Percentiles rank a stretch among this genome's conserved stretches.
These are phyloP conservation scores for Anguilla pacifica DNA, from an alignment of 2,797 vertebrate genomes.

Conservation along the genomic window DNA sequence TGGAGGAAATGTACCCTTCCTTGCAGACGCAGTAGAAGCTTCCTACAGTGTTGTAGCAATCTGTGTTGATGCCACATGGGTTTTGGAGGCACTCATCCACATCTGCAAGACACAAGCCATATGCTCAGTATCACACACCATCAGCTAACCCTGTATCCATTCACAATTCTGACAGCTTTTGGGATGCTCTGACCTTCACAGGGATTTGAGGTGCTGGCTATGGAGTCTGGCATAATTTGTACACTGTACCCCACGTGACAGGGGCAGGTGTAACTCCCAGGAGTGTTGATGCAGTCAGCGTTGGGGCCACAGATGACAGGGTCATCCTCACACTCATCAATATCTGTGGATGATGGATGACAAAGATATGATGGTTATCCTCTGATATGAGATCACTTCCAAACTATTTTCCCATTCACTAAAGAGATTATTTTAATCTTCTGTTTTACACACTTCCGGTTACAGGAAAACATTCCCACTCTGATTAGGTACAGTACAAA, in stretches of 20 bases:
- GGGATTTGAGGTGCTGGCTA: conserved; percentile 10
- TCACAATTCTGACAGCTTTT: neutral
- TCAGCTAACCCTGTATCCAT: neutral
- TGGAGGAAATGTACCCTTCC: conserved; percentile 58
- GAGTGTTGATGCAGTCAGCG: conserved; percentile 26
- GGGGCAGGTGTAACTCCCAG: conserved; percentile 17
- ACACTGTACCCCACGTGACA: conserved; percentile 15
- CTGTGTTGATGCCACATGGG: conserved; percentile 52
- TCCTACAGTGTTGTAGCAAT: conserved; percentile 56
- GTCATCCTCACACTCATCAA: conserved; percentile 25
- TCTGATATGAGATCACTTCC: neutral
- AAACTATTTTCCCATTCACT: no score
- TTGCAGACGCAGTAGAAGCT: conserved; percentile 61
- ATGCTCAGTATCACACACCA: neutral
- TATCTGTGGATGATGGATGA: conserved; percentile 15
- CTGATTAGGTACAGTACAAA: no score
- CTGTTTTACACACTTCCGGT: no score
- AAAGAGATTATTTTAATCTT: no score
- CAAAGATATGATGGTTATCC: neutral
- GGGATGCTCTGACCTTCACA: neutral
- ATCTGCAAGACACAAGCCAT: conserved; percentile 52
- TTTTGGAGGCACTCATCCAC: conserved; percentile 61
- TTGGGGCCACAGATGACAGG: conserved; percentile 26
- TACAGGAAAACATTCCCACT: no score
- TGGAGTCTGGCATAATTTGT: neutral